Conservation (phyloP, 2,113 vertebrate species). For the Leucosticte australis region DNA sequence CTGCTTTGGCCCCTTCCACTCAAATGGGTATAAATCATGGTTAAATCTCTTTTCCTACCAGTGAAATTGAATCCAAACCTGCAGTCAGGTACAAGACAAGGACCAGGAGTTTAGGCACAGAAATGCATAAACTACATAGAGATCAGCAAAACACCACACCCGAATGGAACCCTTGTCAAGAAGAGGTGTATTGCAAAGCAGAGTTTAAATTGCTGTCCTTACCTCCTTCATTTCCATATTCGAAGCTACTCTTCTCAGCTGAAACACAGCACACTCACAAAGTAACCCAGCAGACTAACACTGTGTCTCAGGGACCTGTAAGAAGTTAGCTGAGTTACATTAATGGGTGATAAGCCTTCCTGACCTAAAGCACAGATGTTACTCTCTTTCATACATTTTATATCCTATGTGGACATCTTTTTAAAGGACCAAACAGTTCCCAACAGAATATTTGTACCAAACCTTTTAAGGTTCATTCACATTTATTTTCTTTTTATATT, state of each 20-base stretch:
- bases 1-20: not conserved
- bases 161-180: not conserved
- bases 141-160: not conserved
- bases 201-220: not conserved
- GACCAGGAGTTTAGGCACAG: not conserved
- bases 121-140: not conserved
- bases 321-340: conserved; percentile 46
- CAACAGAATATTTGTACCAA: conserved; percentile 79
- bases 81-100: not conserved
- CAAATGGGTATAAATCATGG: not conserved
- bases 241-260: not conserved
- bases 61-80: not conserved
- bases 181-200: not conserved
- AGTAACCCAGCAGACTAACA: conserved; percentile 27
- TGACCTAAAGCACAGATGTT: conserved; percentile 68
- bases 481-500: conserved; percentile 72
- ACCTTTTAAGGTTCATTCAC: conserved; percentile 78
- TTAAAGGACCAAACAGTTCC: conserved; percentile 69
- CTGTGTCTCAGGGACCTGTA: conserved; percentile 1
- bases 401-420: conserved; percentile 67
- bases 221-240: not conserved
- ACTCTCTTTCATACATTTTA: conserved; percentile 53
- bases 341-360: conserved; percentile 54
- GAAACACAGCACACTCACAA: not conserved
- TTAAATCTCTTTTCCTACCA: not conserved